phyloP scores from a whole-genome alignment of 2,797 vertebrate species.

The Holocentrus rufus region DNA sequence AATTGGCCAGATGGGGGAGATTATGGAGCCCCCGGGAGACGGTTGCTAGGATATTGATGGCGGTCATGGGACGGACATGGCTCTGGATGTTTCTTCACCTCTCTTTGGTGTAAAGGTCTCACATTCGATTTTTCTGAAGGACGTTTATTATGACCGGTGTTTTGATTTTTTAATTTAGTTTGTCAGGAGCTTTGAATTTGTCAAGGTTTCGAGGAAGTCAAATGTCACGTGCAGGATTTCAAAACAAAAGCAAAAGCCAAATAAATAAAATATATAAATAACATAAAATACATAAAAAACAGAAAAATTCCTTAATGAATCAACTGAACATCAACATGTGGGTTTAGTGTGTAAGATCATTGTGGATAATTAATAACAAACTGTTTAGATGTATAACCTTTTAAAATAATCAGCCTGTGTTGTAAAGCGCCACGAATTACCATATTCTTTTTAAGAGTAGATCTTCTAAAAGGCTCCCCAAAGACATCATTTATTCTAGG shows the following conservation, averaged over 20 bases:
- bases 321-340: slow-evolving; percentile 1
- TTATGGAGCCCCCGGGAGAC: slow-evolving; percentile 63
- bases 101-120: slow-evolving; percentile 55
- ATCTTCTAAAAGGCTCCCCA: slow-evolving; percentile 49
- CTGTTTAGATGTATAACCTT: slow-evolving; percentile 34
- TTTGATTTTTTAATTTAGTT: slow-evolving; percentile 5
- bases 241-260: not conserved
- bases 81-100: slow-evolving; percentile 37
- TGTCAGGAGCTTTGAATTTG: slow-evolving; percentile 1
- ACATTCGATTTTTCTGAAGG: slow-evolving; percentile 43
- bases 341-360: slow-evolving; percentile 31
- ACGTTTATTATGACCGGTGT: not conserved
- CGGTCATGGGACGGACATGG: slow-evolving; percentile 42
- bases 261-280: no score
- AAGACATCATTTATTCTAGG: slow-evolving; percentile 59
- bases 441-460: slow-evolving; percentile 47
- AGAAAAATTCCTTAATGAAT: no score
- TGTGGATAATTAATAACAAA: slow-evolving; percentile 46
- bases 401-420: slow-evolving; percentile 29
- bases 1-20: slow-evolving; percentile 73
- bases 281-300: no score
- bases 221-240: slow-evolving; percentile 11
- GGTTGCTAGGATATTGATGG: slow-evolving; percentile 73
- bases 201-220: not conserved
- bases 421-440: slow-evolving; percentile 36